Conservation (phyloP, 2,888 invertebrate genomes). For the Clusia tigrina region DNA sequence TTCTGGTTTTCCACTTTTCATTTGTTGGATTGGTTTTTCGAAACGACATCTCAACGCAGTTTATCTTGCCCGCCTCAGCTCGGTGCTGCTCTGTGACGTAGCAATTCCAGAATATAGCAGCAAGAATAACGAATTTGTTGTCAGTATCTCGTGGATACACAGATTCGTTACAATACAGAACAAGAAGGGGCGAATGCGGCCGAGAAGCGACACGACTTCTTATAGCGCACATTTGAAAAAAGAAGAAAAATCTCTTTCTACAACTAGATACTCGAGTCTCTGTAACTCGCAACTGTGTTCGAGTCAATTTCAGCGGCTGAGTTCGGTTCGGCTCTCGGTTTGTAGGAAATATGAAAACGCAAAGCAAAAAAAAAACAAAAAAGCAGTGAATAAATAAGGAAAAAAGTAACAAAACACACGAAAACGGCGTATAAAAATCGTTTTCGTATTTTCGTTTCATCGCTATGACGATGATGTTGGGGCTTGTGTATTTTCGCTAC, state of each 20-base stretch:
- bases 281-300: neutral
- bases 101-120: too few species aligned
- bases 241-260: slow-evolving; percentile 6
- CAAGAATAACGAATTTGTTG: too few species aligned
- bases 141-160: slow-evolving; percentile 3
- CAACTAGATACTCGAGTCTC: neutral
- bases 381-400: neutral
- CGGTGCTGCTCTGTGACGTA: too few species aligned
- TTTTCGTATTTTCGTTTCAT: slow-evolving; percentile 9
- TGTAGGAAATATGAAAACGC: slow-evolving; percentile 3
- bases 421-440: slow-evolving; percentile 5
- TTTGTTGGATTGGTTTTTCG: neutral
- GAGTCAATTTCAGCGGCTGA: too few species aligned
- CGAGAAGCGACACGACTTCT: neutral
- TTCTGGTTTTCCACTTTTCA: neutral
- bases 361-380: neutral
- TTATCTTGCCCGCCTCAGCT: too few species aligned
- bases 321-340: neutral
- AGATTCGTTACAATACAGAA: neutral
- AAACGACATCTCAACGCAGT: neutral
- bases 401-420: neutral
- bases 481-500: slow-evolving; percentile 29
- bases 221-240: too few species aligned
- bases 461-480: neutral
- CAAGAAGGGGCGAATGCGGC: too few species aligned